Evolutionary conservation across 2,113 vertebrate species (phyloP).

Genomic region (Nicator chloris): DNA sequence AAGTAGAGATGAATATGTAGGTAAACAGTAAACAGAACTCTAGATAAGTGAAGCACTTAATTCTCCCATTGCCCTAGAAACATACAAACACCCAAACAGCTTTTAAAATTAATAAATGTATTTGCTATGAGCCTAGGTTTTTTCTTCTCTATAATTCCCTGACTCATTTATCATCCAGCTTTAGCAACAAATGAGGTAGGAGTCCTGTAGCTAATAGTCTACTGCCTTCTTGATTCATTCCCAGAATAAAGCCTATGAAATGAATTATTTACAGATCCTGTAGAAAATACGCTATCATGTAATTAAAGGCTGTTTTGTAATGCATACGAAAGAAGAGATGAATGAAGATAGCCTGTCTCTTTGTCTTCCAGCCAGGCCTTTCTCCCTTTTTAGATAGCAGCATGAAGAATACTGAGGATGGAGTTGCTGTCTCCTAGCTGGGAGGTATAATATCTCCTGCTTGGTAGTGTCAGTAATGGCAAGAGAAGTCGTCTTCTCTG

Average conservation of each 20-base stretch:
- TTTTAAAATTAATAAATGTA: conserved; percentile 2
- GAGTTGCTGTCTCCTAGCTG: background rate
- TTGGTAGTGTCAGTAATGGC: background rate
- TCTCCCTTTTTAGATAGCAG: background rate
- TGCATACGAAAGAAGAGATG: background rate
- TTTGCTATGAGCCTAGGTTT: background rate
- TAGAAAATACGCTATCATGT: conserved; percentile 2
- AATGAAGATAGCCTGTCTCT: background rate
- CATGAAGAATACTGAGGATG: background rate
- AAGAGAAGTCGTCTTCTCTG: background rate
- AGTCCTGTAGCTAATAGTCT: conserved; percentile 5
- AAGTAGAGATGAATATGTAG: background rate
- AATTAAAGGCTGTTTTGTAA: conserved; percentile 35
- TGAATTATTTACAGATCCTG: conserved; percentile 9
- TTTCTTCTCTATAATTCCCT: background rate
- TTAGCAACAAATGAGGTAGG: conserved; percentile 3
- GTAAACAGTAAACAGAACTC: background rate
- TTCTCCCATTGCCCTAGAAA: background rate
- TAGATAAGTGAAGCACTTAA: background rate
- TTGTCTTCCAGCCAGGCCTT: background rate
- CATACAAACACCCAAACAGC: background rate
- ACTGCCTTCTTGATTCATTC: background rate
- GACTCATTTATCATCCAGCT: background rate
- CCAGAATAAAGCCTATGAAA: background rate
- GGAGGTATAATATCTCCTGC: background rate